Evolutionary conservation across 2,113 vertebrate genomes (phyloP).

Genomic region (rabbit (Oryctolagus cuniculus)): DNA sequence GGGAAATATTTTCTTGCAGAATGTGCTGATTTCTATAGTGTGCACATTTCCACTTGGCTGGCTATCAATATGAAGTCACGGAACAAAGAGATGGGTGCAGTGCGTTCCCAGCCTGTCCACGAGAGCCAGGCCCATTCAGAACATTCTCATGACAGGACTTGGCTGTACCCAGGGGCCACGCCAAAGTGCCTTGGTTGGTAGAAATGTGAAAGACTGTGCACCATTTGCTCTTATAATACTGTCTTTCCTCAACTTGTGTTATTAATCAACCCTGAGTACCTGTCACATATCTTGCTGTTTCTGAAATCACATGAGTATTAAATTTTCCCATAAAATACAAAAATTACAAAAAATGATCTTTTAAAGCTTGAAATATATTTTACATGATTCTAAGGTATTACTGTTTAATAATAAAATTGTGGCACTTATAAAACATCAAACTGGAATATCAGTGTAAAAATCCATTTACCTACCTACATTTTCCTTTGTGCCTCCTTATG

Average conservation of each 20-base stretch:
- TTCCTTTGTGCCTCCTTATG: neutral
- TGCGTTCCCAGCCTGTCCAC: neutral
- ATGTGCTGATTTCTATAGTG: neutral
- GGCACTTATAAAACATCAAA: neutral
- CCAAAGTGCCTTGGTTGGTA: neutral
- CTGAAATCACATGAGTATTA: neutral
- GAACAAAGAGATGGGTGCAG: neutral
- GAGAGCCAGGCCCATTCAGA: rapidly evolving
- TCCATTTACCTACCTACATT: neutral
- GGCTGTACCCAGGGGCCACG: neutral
- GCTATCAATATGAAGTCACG: neutral
- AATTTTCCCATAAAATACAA: neutral
- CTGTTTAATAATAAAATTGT: neutral
- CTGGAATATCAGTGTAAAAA: neutral
- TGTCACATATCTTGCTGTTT: neutral
- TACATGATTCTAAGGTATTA: neutral
- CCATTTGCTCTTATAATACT: neutral
- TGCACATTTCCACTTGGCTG: neutral
- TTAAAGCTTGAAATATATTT: neutral
- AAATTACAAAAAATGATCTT: neutral
- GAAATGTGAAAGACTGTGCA: too few relatives aligned
- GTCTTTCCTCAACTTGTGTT: neutral
- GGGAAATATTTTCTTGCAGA: neutral
- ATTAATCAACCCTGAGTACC: neutral
- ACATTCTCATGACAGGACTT: neutral